These are phyloP conservation scores for Hybos culiciformis DNA, from an alignment of 2,888 invertebrate species.

Conservation along the genomic window DNA sequence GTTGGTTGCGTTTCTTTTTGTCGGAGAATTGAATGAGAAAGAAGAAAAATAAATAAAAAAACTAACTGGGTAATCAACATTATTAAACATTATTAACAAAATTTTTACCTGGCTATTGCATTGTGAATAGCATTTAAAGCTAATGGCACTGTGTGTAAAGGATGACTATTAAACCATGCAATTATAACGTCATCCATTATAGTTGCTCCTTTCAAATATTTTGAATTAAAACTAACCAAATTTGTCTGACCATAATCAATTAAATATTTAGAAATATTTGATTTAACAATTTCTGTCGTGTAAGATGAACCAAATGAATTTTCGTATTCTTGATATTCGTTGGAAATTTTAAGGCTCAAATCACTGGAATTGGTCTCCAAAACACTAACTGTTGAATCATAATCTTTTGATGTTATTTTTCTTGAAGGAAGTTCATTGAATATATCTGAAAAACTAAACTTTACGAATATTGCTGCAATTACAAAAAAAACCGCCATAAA, in stretches of 20 bases:
- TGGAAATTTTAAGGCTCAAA: slow-evolving; percentile 18
- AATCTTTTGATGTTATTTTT: slow-evolving; percentile 14
- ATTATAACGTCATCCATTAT: slow-evolving; percentile 20
- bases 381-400: slow-evolving; percentile 9
- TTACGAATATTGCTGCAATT: slow-evolving; percentile 46
- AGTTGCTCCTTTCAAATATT: slow-evolving; percentile 41
- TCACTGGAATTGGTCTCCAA: too few relatives aligned
- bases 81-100: too few relatives aligned
- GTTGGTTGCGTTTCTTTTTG: too few relatives aligned
- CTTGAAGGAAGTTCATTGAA: slow-evolving; percentile 39
- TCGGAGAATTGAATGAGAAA: too few relatives aligned
- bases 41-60: neutral
- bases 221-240: slow-evolving; percentile 33
- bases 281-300: neutral
- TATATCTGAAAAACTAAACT: slow-evolving; percentile 37
- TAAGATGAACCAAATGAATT: neutral
- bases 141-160: neutral
- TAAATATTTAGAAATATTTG: neutral
- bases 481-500: slow-evolving; percentile 56
- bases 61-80: neutral
- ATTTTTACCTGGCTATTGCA: slow-evolving; percentile 1
- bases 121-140: slow-evolving; percentile 3
- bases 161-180: slow-evolving; percentile 1
- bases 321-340: slow-evolving; percentile 24
- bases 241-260: slow-evolving; percentile 3